Base-by-base conservation (phyloP, 64 coral and sea anemone genomes). In the Cladopsammia gracilis region DNA sequence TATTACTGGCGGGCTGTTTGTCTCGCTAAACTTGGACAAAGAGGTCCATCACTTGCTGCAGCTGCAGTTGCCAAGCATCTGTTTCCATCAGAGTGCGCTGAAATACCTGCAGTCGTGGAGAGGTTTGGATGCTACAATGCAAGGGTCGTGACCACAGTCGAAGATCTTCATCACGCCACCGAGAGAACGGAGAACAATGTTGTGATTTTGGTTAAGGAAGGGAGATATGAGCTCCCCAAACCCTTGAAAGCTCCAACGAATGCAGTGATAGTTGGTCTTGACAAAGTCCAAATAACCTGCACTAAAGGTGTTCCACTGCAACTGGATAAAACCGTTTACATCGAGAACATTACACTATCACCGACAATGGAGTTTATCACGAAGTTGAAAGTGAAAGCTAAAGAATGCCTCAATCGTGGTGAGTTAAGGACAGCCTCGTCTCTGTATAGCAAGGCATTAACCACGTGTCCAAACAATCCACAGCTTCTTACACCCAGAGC, bases 21-120 rank as follows among this genome's bases (percentile, higher is more conserved):
- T 53, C 74, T 77, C 53, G 74, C 74, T 54, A 6, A 23, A 19
- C 74, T 77, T 54, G 49, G 10, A 0, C 0, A 54, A 48, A 22
- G 53, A 79, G 77, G 77, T 6, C 54, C 77, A 7, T 79, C 77
- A 59, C 77, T 79, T 25, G 54, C 77, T 59, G 56, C 77, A 79
- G 77, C 77, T 42, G 56, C 77, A 9, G 25, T 59, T 34, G 52
- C 74, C 19, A 4, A 50, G 19, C 3, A 50, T 50, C 45, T 77
- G 50, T 77, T 77, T 77, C 74, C 49, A 11, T 25, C 48, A 23
- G 3, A 23, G 3, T 77, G 74, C n/a, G 10, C 49, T 16, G 1
- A 77, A 51, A 77, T 77, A 9, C 74, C 74, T 53, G 74, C 18
- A 25, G 74, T 77, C 24, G 48, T 10, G 18, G 48, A 53, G 16